Conservation (phyloP, 2,113 vertebrate species). For the Clarias gariepinus region DNA sequence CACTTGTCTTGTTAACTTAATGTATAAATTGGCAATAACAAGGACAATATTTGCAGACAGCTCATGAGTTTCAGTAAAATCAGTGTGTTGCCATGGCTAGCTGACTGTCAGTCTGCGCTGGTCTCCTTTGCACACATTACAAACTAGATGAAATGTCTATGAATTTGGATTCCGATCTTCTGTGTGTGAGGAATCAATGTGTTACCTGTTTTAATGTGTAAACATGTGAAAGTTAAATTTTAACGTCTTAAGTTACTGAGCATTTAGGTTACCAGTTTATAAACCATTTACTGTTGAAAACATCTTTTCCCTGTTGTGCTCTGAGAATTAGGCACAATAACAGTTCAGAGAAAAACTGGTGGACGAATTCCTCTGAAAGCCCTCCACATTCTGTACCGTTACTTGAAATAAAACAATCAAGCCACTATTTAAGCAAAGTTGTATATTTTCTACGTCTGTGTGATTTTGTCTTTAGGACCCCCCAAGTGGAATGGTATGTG, state of each 20-base stretch:
- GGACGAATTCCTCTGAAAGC: neutral
- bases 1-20: neutral
- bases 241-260: neutral
- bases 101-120: neutral
- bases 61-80: neutral
- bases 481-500: constrained; percentile 71
- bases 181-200: neutral
- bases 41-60: neutral
- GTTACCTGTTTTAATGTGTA: neutral
- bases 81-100: neutral
- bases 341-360: neutral
- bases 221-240: neutral
- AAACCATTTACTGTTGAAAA: constrained; percentile 11
- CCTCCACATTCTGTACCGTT: too few species aligned
- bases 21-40: neutral
- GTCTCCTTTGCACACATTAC: neutral
- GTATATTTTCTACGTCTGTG: constrained; percentile 30
- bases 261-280: neutral
- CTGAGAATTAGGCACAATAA: constrained; percentile 8
- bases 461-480: constrained; percentile 68
- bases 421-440: neutral
- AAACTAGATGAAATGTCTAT: neutral
- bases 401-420: neutral
- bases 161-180: neutral
- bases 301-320: neutral